A percentile compares a stretch with the other conserved stretches of the same genome.
phyloP scores from a whole-genome alignment of 2,797 vertebrate genomes.

The Argentina silus region DNA sequence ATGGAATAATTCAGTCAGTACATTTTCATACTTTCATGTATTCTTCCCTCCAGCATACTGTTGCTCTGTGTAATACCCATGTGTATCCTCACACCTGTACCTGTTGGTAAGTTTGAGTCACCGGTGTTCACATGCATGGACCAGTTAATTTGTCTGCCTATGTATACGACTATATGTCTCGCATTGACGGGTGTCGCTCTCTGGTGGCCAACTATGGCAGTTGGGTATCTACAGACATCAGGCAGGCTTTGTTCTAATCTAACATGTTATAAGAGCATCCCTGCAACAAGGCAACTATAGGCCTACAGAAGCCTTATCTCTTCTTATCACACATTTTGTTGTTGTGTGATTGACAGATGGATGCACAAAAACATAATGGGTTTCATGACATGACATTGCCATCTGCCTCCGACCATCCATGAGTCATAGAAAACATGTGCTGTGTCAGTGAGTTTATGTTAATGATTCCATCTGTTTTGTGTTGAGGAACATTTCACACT shows the following conservation, averaged over 20 bases:
- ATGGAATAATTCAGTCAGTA: background rate
- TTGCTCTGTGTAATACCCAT: slow-evolving; percentile 14
- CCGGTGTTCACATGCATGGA: background rate
- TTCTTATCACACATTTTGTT: background rate
- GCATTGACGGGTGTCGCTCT: background rate
- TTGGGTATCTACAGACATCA: background rate
- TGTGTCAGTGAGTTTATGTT: background rate
- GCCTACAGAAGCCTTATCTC: background rate
- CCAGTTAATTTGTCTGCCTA: background rate
- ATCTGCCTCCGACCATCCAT: background rate
- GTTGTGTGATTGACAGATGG: background rate
- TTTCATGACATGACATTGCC: background rate
- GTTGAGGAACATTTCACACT: slow-evolving; percentile 57
- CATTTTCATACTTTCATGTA: background rate
- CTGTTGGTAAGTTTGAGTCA: slow-evolving; percentile 30
- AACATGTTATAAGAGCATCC: background rate
- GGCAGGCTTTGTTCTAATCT: too few relatives aligned
- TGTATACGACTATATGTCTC: background rate
- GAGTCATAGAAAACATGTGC: background rate
- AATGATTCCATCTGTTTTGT: slow-evolving; percentile 2
- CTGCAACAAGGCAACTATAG: background rate
- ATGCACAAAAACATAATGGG: background rate
- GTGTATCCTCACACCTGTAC: slow-evolving; percentile 10
- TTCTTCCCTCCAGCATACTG: slow-evolving; percentile 11
- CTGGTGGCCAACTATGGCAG: background rate